Evolutionary conservation across 1,140 invertebrate genomes (phyloP).

Genomic region (Battus philenor): DNA sequence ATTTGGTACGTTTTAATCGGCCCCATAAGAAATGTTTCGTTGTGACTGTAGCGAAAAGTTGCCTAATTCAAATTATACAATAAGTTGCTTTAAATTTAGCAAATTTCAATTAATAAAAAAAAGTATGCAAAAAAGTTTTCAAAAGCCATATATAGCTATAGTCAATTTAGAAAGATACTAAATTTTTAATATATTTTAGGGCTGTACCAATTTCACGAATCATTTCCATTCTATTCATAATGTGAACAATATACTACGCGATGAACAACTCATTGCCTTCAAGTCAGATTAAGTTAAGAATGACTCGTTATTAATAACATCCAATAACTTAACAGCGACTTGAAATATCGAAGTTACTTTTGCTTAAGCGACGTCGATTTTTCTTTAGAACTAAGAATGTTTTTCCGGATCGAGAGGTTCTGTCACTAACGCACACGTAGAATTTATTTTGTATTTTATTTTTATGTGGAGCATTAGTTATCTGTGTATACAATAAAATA

Average conservation of each 20-base stretch:
- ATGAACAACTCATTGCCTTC: constrained; percentile 61
- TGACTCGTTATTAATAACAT: constrained; percentile 69
- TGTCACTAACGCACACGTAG: constrained; percentile 41
- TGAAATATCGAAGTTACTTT: constrained; percentile 72
- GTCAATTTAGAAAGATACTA: too few relatives aligned
- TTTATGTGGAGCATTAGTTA: constrained; percentile 16
- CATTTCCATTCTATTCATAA: constrained; percentile 8
- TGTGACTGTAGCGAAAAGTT: too few relatives aligned
- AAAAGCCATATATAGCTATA: too few relatives aligned
- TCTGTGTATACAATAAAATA: background rate
- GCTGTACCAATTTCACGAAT: too few relatives aligned
- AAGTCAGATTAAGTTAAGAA: constrained; percentile 73
- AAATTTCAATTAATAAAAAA: too few relatives aligned
- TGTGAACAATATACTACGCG: constrained; percentile 58
- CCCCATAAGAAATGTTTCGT: too few relatives aligned
- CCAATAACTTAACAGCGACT: constrained; percentile 67
- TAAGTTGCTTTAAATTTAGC: too few relatives aligned
- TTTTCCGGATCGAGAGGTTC: constrained; percentile 66
- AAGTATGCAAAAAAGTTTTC: too few relatives aligned
- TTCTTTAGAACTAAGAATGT: constrained; percentile 65
- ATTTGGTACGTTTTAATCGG: too few relatives aligned
- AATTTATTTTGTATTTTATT: constrained; percentile 33
- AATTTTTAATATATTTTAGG: too few relatives aligned
- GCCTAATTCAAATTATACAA: too few relatives aligned
- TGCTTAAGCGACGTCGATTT: constrained; percentile 68